These are phyloP conservation scores for Phyllostomus hastatus DNA, from an alignment of 2,113 vertebrate genomes.

Conservation along the genomic window DNA sequence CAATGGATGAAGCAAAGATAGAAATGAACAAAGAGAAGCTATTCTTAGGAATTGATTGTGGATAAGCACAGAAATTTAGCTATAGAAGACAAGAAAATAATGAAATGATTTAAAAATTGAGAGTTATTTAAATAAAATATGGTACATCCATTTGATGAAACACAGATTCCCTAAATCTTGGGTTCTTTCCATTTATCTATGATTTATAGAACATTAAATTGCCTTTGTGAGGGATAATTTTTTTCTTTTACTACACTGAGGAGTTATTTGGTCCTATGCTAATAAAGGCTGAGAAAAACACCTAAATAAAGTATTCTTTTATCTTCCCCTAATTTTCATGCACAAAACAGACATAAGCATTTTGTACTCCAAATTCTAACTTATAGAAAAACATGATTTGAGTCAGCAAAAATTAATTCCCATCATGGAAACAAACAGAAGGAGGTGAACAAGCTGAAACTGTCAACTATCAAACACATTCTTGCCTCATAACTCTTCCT, in stretches of 20 bases:
- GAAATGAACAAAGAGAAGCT: background rate
- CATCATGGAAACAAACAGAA: background rate
- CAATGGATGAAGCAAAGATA: background rate
- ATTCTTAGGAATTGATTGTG: background rate
- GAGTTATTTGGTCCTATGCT: background rate
- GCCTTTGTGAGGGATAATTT: background rate
- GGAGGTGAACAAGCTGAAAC: background rate
- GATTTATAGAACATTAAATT: background rate
- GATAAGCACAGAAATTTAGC: background rate
- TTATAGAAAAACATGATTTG: background rate
- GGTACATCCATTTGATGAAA: background rate
- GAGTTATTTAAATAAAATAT: background rate
- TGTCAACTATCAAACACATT: background rate
- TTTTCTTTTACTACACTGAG: background rate
- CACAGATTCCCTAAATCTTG: background rate
- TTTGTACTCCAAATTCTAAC: background rate
- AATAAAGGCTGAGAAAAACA: background rate
- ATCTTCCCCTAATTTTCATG: background rate
- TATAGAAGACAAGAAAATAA: background rate
- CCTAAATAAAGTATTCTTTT: background rate
- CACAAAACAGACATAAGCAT: background rate
- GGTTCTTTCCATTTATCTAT: background rate
- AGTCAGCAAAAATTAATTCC: slow-evolving; percentile 21
- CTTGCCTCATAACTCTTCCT: background rate
- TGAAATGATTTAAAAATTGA: background rate